Evolutionary conservation across 2,888 invertebrate species (phyloP).

Genomic region (Esperia sulphurella): DNA sequence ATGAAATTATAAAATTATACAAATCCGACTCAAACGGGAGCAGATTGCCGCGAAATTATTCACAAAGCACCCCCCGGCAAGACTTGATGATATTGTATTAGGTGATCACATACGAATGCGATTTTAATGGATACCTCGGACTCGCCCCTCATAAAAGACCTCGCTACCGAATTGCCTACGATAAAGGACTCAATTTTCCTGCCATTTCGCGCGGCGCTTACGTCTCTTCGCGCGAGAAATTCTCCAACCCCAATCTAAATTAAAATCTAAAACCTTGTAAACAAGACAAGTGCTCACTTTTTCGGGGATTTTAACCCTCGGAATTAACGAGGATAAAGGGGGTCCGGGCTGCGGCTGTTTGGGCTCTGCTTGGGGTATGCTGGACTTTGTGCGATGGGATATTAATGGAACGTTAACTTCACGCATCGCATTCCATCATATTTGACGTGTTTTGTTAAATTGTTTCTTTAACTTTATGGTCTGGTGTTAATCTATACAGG

Average conservation of each 20-base stretch:
- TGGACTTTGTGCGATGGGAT: conserved; percentile 12
- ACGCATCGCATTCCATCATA: conserved; percentile 17
- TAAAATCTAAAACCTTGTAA: conserved; percentile 81
- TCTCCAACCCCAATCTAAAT: conserved; percentile 77
- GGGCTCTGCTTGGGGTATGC: conserved; percentile 32
- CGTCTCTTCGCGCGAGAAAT: conserved; percentile 38
- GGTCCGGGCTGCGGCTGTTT: conserved; percentile 53
- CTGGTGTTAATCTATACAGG: too few relatives aligned
- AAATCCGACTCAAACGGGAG: conserved; percentile 66
- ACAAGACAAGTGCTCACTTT: conserved; percentile 81
- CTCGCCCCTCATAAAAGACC: conserved; percentile 37
- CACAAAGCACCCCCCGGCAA: conserved; percentile 68
- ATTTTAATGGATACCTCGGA: conserved; percentile 72
- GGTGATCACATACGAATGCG: conserved; percentile 80
- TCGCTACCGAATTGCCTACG: conserved; percentile 29
- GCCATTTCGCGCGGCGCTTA: conserved; percentile 39
- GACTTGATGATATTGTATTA: conserved; percentile 80
- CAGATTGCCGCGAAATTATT: conserved; percentile 79
- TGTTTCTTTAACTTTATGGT: too few relatives aligned
- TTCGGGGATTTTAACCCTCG: conserved; percentile 79
- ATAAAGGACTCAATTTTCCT: conserved; percentile 39
- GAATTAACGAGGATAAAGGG: conserved; percentile 73
- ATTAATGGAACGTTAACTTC: conserved; percentile 29
- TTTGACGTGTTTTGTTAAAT: not conserved
- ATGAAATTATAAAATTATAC: conserved; percentile 53